Conservation (phyloP, 2,888 invertebrate species). For the Lagria hirta region DNA sequence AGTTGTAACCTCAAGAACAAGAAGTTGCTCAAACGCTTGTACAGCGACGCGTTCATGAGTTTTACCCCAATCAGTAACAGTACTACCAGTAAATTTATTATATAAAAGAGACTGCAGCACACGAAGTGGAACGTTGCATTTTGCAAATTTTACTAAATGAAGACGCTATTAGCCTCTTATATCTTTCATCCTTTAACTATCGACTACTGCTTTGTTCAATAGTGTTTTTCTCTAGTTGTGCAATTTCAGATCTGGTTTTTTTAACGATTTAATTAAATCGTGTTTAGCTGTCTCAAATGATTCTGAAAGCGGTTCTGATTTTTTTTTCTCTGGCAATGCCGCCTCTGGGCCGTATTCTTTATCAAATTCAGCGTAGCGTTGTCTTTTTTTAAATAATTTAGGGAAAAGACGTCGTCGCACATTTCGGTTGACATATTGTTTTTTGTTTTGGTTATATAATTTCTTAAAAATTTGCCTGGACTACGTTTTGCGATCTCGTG, state of each 20-base stretch:
- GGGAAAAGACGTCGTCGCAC: background rate
- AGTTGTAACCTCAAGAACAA: constrained; percentile 26
- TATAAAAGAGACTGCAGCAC: constrained; percentile 32
- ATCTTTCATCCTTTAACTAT: constrained; percentile 39
- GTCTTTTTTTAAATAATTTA: too few species aligned
- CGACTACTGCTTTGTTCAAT: constrained; percentile 32
- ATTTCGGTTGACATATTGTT: background rate
- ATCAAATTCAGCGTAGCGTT: too few species aligned
- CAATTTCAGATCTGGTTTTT: constrained; percentile 3
- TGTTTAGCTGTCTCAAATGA: background rate
- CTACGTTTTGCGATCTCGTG: background rate
- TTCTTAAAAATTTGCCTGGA: background rate
- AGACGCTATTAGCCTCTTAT: constrained; percentile 41
- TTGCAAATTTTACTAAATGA: constrained; percentile 41
- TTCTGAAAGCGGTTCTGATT: background rate
- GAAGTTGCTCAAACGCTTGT: constrained; percentile 30
- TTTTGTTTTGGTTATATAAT: background rate
- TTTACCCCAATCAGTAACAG: constrained; percentile 35
- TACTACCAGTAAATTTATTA: constrained; percentile 35
- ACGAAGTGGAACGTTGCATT: constrained; percentile 32
- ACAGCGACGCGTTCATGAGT: constrained; percentile 36
- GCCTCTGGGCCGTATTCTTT: constrained; percentile 1
- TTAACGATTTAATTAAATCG: background rate
- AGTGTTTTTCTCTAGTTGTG: constrained; percentile 19
- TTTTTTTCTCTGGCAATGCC: background rate